Evolutionary conservation across 2,888 invertebrate species (phyloP).

Genomic region (Ophioninae sp.): DNA sequence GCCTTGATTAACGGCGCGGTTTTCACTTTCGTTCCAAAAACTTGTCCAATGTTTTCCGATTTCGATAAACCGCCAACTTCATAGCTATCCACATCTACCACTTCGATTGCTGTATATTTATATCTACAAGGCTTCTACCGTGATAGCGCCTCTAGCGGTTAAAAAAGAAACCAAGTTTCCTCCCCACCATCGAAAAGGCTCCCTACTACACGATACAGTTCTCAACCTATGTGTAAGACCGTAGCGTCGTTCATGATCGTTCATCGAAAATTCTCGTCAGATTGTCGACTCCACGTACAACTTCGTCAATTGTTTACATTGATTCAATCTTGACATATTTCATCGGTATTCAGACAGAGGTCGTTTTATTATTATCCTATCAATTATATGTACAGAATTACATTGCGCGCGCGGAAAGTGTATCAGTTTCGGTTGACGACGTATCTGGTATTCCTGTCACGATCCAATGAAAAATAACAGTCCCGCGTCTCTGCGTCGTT

Average conservation of each 20-base stretch:
- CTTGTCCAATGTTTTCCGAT: too few species aligned
- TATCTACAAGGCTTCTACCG: too few species aligned
- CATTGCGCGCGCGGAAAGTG: conserved; percentile 15
- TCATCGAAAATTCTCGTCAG: not conserved
- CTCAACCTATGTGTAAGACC: not conserved
- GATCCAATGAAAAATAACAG: conserved; percentile 28
- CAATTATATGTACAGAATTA: conserved; percentile 48
- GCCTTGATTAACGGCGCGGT: too few species aligned
- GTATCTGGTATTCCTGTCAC: conserved; percentile 1
- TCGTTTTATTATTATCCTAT: conserved; percentile 38
- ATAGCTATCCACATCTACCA: too few species aligned
- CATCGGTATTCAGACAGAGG: conserved; percentile 28
- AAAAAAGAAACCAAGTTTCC: too few species aligned
- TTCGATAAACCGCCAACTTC: too few species aligned
- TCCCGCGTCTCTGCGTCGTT: conserved; percentile 28
- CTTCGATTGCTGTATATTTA: too few species aligned
- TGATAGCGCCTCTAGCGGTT: too few species aligned
- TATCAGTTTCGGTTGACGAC: not conserved
- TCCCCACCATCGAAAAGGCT: too few species aligned
- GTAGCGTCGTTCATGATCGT: not conserved
- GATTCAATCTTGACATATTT: conserved; percentile 9
- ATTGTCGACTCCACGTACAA: not conserved
- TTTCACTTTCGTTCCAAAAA: too few species aligned
- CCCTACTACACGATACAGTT: too few species aligned
- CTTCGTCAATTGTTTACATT: not conserved